Evolutionary conservation across 2,113 vertebrate genomes (phyloP), one percentile per base, ranked within the genome.

Genomic region (Willisornis vidua): DNA sequence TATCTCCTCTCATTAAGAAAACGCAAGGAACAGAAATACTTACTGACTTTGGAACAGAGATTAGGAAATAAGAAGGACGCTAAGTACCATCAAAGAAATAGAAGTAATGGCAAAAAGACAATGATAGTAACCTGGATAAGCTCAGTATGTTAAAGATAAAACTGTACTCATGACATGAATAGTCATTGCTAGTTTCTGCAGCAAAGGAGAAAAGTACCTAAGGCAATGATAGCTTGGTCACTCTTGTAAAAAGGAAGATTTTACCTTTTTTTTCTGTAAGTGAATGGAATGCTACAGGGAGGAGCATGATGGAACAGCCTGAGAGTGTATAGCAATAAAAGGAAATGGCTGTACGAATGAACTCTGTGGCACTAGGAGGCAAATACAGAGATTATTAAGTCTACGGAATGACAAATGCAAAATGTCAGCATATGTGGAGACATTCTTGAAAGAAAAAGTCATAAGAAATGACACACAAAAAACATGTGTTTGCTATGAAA

Each of bases 221-320:
- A 91, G 91, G 93, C 89, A 51, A 85, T 28, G 58, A 80, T 72
- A 71, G 16, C 41, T 71, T 81, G 85, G 75, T 49, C 28, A 52
- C 7, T 82, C 46, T 23, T 24, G 33, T 70, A 74, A 85, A 85
- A 91, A 79, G 33, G 7, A 87, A 55, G 39, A 63, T 81, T 78
- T 57, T 87, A 37, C 17, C 19, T 59, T 77, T 92, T 76, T 83
- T 70, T 81, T 13, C 71, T 62, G 6, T 28, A 80, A 51, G 59
- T 87, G 51, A 94, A 80, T 85, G 62, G 46, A 95, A 58, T 48
- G n/a, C 82, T 95, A 91, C 67, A 51, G 63, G 70, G 62, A 89
- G 54, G 79, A 91, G 28, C 62, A 49, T n/a, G 37, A 89, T 51
- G 41, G 39, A 88, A 81, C 89, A 88, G 11, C 52, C 85, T 77